Evolutionary conservation across 2,888 invertebrate species (phyloP).

Genomic region (Notodromas monacha): DNA sequence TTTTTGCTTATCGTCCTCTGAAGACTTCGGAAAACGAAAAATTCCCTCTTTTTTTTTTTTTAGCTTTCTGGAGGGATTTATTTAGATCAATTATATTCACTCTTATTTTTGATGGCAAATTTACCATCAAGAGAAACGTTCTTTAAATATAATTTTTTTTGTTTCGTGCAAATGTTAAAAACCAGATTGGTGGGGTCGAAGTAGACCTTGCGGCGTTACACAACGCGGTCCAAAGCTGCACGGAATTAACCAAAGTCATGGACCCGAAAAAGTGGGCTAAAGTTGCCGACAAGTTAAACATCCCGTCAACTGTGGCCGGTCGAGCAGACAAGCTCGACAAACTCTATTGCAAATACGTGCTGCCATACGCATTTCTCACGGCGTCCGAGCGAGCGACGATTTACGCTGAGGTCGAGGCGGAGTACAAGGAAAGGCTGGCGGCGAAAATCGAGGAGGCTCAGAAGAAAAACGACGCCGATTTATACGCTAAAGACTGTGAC

Average conservation of each 20-base stretch:
- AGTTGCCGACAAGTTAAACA: conserved; percentile 58
- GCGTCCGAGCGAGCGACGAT: conserved; percentile 26
- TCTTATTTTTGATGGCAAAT: too few relatives aligned
- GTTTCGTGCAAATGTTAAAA: too few relatives aligned
- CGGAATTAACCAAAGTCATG: conserved; percentile 52
- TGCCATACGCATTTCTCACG: conserved; percentile 59
- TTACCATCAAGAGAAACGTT: too few relatives aligned
- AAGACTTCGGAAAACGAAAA: too few relatives aligned
- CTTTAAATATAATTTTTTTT: too few relatives aligned
- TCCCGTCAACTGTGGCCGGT: conserved; percentile 41
- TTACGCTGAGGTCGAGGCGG: background rate
- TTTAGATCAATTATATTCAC: too few relatives aligned
- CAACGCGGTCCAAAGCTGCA: conserved; percentile 45
- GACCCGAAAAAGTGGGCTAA: conserved; percentile 59
- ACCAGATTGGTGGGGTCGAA: conserved; percentile 61
- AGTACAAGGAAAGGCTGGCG: too few relatives aligned
- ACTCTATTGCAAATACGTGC: conserved; percentile 57
- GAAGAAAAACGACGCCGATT: conserved; percentile 17
- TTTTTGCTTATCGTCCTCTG: too few relatives aligned
- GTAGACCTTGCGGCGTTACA: conserved; percentile 54
- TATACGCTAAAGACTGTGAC: conserved; percentile 16
- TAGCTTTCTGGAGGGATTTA: too few relatives aligned
- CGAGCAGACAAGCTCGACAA: conserved; percentile 49
- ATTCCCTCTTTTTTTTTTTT: too few relatives aligned
- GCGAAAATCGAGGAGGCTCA: conserved; percentile 38